Base-by-base conservation (phyloP, 1,140 invertebrate genomes). In the Dysdera silvatica region DNA sequence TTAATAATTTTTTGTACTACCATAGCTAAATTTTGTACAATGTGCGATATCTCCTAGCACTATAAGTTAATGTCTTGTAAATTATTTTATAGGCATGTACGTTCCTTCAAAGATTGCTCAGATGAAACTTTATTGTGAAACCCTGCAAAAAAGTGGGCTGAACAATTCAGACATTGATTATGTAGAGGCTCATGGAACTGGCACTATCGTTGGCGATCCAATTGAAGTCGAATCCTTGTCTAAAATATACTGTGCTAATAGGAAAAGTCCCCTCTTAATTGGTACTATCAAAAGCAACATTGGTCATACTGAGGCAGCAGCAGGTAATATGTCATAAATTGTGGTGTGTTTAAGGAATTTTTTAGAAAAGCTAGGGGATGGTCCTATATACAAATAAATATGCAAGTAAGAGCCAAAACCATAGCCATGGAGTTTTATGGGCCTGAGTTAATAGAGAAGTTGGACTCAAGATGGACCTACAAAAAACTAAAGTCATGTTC, bases 161-260 rank as follows among this genome's bases (percentile, higher is more conserved):
- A 14, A n/a, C 6, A 24, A 41, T 5, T 26, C 32, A n/a, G 58
- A 56, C 16, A 51, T 63, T 8, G 77, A 75, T 0, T 98, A 95
- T 74, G 84, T 98, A 12, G 95, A 98, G 76, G 91, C 92, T 18
- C 95, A 98, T 75, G 94, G 95, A 23, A 98, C 95, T 6, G 95
- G 95, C 35, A 98, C 95, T 10, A 23, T 80, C 69, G 76, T 74
- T 33, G 78, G 81, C n/a, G 82, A 83, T 71, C 81, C 81, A 12
- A 89, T 95, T 75, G 94, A 98, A 78, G 73, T 91, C 2, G 82
- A 84, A 23, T 12, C 64, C 2, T 3, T 61, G 37, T 20, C 28
- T 0, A n/a, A 12, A n/a, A 10, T 52, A 3, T 66, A 40, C 24
- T 40, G 40, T 8, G 35, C n/a, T 8, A n/a, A 49, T 6, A 56